Evolutionary conservation across 2,888 invertebrate genomes (phyloP), one percentile per base, ranked within the genome.

Genomic region (Agrotis ipsilon): DNA sequence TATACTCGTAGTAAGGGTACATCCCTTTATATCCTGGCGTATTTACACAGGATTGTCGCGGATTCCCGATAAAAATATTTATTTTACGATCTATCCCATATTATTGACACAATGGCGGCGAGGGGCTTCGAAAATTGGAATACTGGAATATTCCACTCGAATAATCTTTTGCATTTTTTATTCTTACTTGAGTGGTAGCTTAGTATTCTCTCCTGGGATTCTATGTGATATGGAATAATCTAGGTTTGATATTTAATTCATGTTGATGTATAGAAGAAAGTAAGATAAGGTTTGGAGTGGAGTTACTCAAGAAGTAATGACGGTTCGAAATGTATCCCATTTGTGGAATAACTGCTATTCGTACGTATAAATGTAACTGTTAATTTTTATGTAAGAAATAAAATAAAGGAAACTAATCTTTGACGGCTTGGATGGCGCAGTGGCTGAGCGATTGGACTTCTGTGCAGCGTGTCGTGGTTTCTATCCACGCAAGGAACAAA

Each of bases 21-120:
- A 85, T 84, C 83, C 87, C 66, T 76, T 58, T 76, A 84, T 75
- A 79, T 64, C 84, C 81, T 69, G 68, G 49, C 65, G 74, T 89
- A 85, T 88, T 88, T 88, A 88, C 86, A 82, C 59, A 86, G 86
- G 83, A 86, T 84, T 80, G 78, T 79, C 81, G 75, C 73, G 59
- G 72, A 68, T 51, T 65, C 67, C 57, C 72, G 63, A 86, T 82
- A 80, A 84, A 84, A 81, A 81, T 79, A 72, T 86, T 80, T 80
- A 74, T 75, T 80, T 83, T 81, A 83, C 66, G 71, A 77, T 76
- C 74, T 76, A 55, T n/a, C 51, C 51, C 13, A 21, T 60, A 68
- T 64, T 85, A 82, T 85, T 83, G 84, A 82, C 80, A 71, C 32
- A 66, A 59, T 32, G 61, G 52, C 32, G 62, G 43, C 57, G n/a